These are phyloP conservation scores for Steinernema feltiae DNA, from an alignment of 1,140 invertebrate genomes.

Conservation along the genomic window DNA sequence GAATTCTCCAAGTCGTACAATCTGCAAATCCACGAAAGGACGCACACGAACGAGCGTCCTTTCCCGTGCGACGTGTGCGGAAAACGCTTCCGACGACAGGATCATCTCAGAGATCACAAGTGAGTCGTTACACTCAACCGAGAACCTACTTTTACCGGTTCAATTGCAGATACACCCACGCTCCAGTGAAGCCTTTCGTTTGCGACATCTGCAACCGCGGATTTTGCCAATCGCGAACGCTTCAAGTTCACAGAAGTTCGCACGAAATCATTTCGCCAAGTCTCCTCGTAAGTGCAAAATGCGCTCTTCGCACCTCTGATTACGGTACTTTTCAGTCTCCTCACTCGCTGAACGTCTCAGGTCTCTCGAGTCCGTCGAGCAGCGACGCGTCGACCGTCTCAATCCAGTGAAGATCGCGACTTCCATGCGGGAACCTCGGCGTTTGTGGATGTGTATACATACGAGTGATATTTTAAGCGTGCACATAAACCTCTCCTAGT, in stretches of 20 bases:
- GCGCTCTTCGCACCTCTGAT: background rate
- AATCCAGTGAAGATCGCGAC: background rate
- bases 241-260: constrained; percentile 71
- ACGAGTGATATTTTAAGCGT: background rate
- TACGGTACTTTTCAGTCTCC: background rate
- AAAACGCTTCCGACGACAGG: constrained; percentile 87
- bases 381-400: background rate
- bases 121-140: constrained; percentile 25
- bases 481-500: too few relatives aligned
- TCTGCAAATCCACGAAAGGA: constrained; percentile 84
- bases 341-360: background rate
- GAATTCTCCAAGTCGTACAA: constrained; percentile 98
- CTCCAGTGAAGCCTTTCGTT: constrained; percentile 89
- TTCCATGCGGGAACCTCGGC: background rate
- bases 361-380: constrained; percentile 3
- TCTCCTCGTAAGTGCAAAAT: background rate
- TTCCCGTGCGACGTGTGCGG: constrained; percentile 96
- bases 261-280: background rate
- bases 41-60: constrained; percentile 92
- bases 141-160: background rate
- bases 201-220: constrained; percentile 89
- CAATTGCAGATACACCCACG: constrained; percentile 79
- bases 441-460: too few relatives aligned
- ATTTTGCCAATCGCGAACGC: constrained; percentile 85
- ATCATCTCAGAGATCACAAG: constrained; percentile 59